Base-by-base conservation (phyloP, 2,888 invertebrate species). In the Apotomis betuletana region DNA sequence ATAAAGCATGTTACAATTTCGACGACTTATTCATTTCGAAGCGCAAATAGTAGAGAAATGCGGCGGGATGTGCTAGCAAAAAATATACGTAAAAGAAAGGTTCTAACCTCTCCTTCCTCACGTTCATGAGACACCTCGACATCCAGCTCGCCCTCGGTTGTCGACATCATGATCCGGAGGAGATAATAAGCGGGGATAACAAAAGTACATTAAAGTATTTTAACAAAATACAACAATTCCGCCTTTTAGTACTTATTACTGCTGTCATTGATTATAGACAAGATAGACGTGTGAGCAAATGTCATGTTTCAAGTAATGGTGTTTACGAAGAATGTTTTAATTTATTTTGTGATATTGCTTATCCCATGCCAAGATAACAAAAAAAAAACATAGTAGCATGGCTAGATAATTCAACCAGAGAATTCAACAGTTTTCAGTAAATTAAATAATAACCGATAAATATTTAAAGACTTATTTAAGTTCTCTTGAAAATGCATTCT, bases 91-190 rank as follows among this genome's bases (percentile, higher is more conserved):
- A 65, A 69, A 68, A 59, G 72, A 75, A 78, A 88, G 85, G 69
- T 86, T 89, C 90, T 92, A 89, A 95, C 96, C 94, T 96, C 95
- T 80, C 96, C 95, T 75, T 96, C 96, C 83, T 96, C 95, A 74
- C 94, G 87, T 84, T 95, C 96, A 76, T 94, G 94, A 78, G 94
- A 92, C 79, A 94, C 93, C 75, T 94, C 91, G 75, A 94, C 89
- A 78, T 94, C 90, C 78, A 94, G 84, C 83, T 95, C 95, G 78
- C 94, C 94, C 87, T 95, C 95, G 92, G 95, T 95, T 70, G 93
- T 92, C 74, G 93, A 93, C 93, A 93, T 93, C 91, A 91, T 92
- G 74, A 74, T 90, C 75, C 72, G 73, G 72, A 76, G 76, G 77
- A 81, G 72, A 76, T 75, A 74, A 76, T 75, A 71, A 77, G 69